phyloP scores from a whole-genome alignment of 2,797 vertebrate species.

The Falco rusticolus region DNA sequence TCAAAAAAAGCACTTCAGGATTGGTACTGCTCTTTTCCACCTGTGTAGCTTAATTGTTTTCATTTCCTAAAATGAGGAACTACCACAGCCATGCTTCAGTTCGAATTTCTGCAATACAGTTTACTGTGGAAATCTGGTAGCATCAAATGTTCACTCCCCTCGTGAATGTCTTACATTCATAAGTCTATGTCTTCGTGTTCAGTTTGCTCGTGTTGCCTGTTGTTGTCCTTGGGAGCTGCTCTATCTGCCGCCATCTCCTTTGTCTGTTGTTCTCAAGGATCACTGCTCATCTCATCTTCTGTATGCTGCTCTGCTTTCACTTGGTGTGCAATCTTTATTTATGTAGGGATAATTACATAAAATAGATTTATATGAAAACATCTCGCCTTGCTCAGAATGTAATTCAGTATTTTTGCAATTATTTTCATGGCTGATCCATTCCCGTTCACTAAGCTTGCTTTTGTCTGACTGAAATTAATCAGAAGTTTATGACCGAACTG shows the following conservation, averaged over 20 bases:
- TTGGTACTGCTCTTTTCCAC: not conserved
- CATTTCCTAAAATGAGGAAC: not conserved
- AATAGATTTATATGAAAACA: not conserved
- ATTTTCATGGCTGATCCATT: not conserved
- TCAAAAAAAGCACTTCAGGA: not conserved
- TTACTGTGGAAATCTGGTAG: not conserved
- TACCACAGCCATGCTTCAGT: not conserved
- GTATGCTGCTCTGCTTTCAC: not conserved
- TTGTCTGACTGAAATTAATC: not conserved
- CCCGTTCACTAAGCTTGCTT: not conserved
- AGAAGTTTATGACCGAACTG: not conserved
- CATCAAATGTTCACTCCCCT: not conserved
- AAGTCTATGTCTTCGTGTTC: not conserved
- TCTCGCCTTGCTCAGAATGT: not conserved
- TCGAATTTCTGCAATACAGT: not conserved
- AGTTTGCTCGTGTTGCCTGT: not conserved
- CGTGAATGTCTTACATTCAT: not conserved
- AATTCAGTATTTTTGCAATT: not conserved
- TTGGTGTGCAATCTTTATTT: not conserved
- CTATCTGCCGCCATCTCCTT: constrained; percentile 33
- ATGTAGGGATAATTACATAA: not conserved
- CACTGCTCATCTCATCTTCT: not conserved
- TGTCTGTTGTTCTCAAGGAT: constrained; percentile 46
- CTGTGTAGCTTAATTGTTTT: not conserved
- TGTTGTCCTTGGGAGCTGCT: not conserved